Evolutionary conservation across 2,888 invertebrate genomes (phyloP), one percentile per base, ranked within the genome.

Genomic region (Drosophila pegasa): DNA sequence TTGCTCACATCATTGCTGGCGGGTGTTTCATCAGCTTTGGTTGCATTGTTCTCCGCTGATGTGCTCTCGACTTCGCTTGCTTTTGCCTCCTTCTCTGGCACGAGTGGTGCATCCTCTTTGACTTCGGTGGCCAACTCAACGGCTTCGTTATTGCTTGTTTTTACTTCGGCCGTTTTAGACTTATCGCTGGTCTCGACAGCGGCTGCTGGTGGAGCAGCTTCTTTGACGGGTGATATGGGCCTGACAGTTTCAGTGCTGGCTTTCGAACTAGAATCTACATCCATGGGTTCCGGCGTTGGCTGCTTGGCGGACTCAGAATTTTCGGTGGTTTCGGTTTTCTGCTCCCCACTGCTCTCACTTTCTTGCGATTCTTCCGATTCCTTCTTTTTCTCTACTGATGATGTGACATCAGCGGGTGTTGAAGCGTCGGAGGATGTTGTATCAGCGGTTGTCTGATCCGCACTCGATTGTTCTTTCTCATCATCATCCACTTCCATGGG

Each of bases 231-330:
- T 51, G 67, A 45, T 40, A 55, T 51, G 27, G 71, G 37, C 27
- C 57, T 40, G 40, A 33, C 43, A n/a, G 65, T 38, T 59, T 82
- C 67, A 9, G 64, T 43, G 67, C 75, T 76, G 43, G 60, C 68
- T 58, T 82, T 86, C 22, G 84, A 68, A 62, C 80, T 83, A 5
- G 64, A 73, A 81, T 92, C 92, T 27, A 91, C 88, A 48, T 92
- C 92, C 91, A 92, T 92, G 12, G 91, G 87, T 65, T 92, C 92
- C 16, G 90, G 87, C 22, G 83, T 84, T 47, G 66, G 73, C 43
- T 81, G 82, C 75, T 88, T 87, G 38, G 63, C 65, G 20, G 66
- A 81, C 74, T 88, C 88, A 40, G 60, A 62, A 16, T 63, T 59
- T 60, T 73, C 70, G 22, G 63, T 57, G 56, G 71, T 4, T 16